Percentiles rank a stretch among this genome's conserved stretches.
Conservation (phyloP, 2,113 vertebrate species). For the Nothoprocta pentlandii region DNA sequence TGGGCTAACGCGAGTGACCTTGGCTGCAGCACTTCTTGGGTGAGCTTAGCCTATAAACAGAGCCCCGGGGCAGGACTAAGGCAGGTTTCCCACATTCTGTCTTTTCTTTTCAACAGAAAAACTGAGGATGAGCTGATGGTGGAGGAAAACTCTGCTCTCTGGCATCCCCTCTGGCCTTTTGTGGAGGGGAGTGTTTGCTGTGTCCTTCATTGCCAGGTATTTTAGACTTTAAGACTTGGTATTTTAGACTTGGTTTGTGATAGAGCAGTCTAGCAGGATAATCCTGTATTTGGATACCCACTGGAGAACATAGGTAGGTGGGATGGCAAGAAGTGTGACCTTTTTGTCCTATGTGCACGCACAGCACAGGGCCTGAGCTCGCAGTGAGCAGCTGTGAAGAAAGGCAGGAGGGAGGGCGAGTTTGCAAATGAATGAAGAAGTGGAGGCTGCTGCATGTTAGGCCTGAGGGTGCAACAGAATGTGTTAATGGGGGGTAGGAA, state of each 20-base stretch:
- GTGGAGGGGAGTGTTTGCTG: rapidly evolving
- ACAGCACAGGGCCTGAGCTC: neutral
- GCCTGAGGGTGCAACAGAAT: neutral
- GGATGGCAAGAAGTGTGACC: neutral
- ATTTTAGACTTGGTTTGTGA: neutral
- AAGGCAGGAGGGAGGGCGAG: neutral
- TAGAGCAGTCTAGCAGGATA: neutral
- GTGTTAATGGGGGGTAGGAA: neutral
- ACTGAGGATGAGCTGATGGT: neutral
- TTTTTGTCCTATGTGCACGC: neutral
- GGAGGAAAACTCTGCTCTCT: neutral
- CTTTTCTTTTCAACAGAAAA: neutral
- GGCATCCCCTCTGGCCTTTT: neutral
- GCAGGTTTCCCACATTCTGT: neutral
- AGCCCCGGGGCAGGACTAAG: rapidly evolving
- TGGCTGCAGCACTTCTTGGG: neutral
- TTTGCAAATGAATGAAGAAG: too few species aligned
- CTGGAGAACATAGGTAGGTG: neutral
- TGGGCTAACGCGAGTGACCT: neutral
- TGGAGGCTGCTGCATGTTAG: neutral
- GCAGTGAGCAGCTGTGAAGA: neutral
- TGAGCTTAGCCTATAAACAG: neutral
- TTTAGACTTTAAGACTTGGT: neutral
- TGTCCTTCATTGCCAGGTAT: neutral
- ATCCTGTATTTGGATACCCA: neutral